Conservation (phyloP, 2,113 vertebrate species). For the Tauraco erythrolophus region DNA sequence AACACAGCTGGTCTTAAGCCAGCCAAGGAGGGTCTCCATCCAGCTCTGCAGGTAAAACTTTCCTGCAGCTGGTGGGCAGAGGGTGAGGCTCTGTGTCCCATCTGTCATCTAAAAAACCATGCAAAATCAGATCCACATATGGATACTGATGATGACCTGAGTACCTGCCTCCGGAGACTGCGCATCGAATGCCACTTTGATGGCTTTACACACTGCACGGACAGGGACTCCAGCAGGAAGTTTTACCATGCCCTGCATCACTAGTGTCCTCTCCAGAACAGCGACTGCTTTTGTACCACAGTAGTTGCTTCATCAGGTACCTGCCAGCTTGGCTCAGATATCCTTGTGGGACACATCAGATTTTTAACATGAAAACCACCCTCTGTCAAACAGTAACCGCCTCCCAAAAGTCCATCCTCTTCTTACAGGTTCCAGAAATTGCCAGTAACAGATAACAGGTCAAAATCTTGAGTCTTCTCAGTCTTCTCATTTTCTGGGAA, state of each 20-base stretch:
- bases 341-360: accelerated
- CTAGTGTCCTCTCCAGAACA: background rate
- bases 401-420: background rate
- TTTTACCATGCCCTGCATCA: background rate
- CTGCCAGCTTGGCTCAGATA: background rate
- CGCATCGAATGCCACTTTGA: background rate
- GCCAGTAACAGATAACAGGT: background rate
- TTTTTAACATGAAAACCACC: background rate
- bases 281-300: background rate
- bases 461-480: background rate
- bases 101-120: background rate
- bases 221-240: background rate
- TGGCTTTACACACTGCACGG: background rate
- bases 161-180: background rate
- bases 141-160: background rate
- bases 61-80: background rate
- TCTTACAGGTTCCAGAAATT: background rate
- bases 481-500: background rate
- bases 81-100: background rate
- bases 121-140: background rate
- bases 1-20: background rate
- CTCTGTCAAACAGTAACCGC: background rate
- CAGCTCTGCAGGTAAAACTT: background rate
- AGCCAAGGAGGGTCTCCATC: background rate
- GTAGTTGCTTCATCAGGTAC: background rate